These are phyloP conservation scores for Craniophora ligustri DNA, from an alignment of 2,888 invertebrate species.

Conservation along the genomic window DNA sequence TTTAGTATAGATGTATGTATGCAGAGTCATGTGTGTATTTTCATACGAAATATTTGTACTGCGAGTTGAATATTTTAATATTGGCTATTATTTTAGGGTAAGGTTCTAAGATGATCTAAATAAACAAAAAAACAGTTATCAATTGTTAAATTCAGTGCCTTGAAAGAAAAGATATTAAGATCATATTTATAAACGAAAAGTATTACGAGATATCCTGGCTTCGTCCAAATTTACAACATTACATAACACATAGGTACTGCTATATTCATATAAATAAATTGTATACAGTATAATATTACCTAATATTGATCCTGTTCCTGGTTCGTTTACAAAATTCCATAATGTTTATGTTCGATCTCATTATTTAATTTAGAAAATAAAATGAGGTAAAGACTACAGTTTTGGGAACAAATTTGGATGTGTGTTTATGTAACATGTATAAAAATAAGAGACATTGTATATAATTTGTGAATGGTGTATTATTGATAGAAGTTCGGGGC, in stretches of 20 bases:
- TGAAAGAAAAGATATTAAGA: constrained; percentile 78
- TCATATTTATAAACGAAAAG: constrained; percentile 76
- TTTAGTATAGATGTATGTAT: constrained; percentile 85
- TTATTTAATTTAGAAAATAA: constrained; percentile 88
- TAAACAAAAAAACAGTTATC: constrained; percentile 79
- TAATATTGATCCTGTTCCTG: constrained; percentile 62
- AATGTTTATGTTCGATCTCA: constrained; percentile 87
- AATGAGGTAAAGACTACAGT: constrained; percentile 88
- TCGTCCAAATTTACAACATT: constrained; percentile 70
- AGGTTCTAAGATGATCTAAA: constrained; percentile 79
- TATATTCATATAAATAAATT: constrained; percentile 59
- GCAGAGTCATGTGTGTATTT: constrained; percentile 86
- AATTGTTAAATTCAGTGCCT: constrained; percentile 86
- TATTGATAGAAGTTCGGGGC: constrained; percentile 73
- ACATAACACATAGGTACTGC: constrained; percentile 58
- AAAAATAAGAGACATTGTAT: constrained; percentile 82
- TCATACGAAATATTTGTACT: constrained; percentile 85
- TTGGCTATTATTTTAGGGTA: constrained; percentile 86
- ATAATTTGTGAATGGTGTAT: constrained; percentile 86
- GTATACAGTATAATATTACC: constrained; percentile 58
- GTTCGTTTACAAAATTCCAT: constrained; percentile 79
- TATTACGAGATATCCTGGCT: constrained; percentile 66
- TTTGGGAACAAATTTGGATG: constrained; percentile 88
- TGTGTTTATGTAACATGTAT: constrained; percentile 87
- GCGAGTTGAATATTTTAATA: constrained; percentile 84